Conservation (phyloP, 2,888 invertebrate genomes). For the Campoplex capitator region DNA sequence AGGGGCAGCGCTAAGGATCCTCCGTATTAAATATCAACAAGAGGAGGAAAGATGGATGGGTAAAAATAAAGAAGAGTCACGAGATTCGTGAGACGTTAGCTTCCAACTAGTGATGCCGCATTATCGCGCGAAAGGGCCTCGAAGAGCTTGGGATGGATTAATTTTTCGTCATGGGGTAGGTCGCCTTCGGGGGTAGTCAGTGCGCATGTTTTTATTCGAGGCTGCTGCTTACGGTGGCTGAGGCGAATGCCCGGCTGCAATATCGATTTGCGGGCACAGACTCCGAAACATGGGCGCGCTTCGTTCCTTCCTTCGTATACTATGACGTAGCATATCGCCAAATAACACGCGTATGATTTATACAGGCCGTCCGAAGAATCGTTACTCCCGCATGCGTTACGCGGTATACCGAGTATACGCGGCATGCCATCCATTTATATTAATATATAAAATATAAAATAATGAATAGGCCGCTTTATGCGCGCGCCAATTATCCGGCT, state of each 20-base stretch:
- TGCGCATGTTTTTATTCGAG: constrained; percentile 70
- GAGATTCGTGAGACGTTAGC: neutral
- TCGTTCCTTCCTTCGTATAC: neutral
- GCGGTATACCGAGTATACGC: too few species aligned
- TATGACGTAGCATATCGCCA: neutral
- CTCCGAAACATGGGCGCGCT: constrained; percentile 55
- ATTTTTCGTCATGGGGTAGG: constrained; percentile 66
- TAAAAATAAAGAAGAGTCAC: neutral
- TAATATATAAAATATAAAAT: too few species aligned
- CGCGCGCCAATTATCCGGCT: too few species aligned
- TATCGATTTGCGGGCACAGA: constrained; percentile 72
- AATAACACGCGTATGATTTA: neutral
- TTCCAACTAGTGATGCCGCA: neutral
- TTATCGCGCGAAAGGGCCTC: neutral
- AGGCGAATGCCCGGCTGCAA: constrained; percentile 71
- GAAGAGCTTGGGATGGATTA: constrained; percentile 35
- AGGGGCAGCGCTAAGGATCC: too few species aligned
- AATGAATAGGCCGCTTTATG: too few species aligned
- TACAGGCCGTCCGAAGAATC: too few species aligned
- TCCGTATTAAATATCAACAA: too few species aligned
- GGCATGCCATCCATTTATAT: too few species aligned
- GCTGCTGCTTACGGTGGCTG: constrained; percentile 44
- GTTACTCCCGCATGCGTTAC: too few species aligned
- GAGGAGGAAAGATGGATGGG: too few species aligned
- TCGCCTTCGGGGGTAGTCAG: constrained; percentile 55